These are phyloP conservation scores for Xestobium rufovillosum DNA, from an alignment of 2,888 invertebrate genomes.

Conservation along the genomic window DNA sequence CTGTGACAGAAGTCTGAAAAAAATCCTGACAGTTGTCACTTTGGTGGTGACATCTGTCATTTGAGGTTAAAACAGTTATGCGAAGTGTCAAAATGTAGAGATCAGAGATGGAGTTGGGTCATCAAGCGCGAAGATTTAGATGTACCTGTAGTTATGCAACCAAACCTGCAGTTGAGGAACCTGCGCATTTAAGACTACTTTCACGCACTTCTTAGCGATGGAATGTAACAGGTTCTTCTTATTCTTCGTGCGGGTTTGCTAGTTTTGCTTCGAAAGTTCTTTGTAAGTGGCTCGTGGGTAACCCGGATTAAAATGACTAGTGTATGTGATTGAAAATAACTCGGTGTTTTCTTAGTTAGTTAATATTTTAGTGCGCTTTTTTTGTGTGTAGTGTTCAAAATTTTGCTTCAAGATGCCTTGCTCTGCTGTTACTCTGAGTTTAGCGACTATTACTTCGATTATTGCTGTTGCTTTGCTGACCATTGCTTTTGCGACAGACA, in stretches of 20 bases:
- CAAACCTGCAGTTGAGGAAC: too few species aligned
- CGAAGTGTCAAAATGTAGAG: too few species aligned
- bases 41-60: too few species aligned
- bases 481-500: constrained; percentile 93
- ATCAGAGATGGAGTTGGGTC: too few species aligned
- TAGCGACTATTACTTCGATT: constrained; percentile 93
- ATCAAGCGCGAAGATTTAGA: too few species aligned
- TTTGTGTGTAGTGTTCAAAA: constrained; percentile 4
- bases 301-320: neutral
- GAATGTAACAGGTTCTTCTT: constrained; percentile 1
- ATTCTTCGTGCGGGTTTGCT: too few species aligned
- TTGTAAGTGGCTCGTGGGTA: neutral
- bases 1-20: too few species aligned
- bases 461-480: constrained; percentile 87
- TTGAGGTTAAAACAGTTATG: too few species aligned
- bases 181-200: neutral
- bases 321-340: too few species aligned
- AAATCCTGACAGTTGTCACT: too few species aligned
- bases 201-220: neutral
- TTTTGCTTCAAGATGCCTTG: constrained; percentile 67
- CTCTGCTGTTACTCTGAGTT: constrained; percentile 88
- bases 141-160: too few species aligned
- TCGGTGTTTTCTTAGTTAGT: constrained; percentile 2
- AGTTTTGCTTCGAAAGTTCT: neutral
- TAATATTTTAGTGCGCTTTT: constrained; percentile 3